phyloP scores from a whole-genome alignment of 2,888 invertebrate genomes.

The Thereva nobilitata region DNA sequence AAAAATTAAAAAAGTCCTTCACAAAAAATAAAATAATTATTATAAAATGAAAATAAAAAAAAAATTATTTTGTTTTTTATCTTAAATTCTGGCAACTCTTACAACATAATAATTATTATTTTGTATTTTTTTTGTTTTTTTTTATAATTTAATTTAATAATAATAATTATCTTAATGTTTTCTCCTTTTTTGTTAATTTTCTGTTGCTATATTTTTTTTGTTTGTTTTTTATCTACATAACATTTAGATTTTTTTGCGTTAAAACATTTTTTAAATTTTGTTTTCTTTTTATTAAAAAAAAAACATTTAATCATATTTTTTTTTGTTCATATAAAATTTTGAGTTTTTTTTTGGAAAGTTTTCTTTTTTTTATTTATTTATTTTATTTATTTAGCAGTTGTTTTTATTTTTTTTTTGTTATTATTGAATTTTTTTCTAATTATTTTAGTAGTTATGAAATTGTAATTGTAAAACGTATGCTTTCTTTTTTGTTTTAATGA shows the following conservation, averaged over 20 bases:
- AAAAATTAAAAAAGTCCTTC: no score
- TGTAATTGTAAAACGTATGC: constrained; percentile 33
- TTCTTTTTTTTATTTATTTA: constrained; percentile 10
- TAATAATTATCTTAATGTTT: constrained; percentile 42
- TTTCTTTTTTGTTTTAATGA: constrained; percentile 35
- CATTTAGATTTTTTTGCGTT: constrained; percentile 19
- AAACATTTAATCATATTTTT: background rate
- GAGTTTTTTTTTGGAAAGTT: background rate
- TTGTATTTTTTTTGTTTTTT: background rate
- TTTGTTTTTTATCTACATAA: constrained; percentile 31
- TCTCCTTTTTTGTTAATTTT: constrained; percentile 35
- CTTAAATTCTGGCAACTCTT: constrained; percentile 43
- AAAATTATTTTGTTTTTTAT: constrained; percentile 37
- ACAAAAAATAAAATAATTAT: no score
- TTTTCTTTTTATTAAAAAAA: constrained; percentile 22
- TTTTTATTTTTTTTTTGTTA: constrained; percentile 33
- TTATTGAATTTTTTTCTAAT: constrained; percentile 38
- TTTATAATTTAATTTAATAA: constrained; percentile 14
- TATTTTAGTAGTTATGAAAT: constrained; percentile 35
- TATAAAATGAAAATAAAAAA: constrained; percentile 19
- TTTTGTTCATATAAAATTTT: constrained; percentile 1
- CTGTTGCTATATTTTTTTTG: background rate
- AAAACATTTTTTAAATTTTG: constrained; percentile 15
- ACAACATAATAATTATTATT: constrained; percentile 35
- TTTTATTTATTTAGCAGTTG: constrained; percentile 9